Percentiles rank a stretch among this genome's conserved stretches.
These are phyloP conservation scores for Catocala fraxini DNA, from an alignment of 2,888 invertebrate genomes.

Conservation along the genomic window DNA sequence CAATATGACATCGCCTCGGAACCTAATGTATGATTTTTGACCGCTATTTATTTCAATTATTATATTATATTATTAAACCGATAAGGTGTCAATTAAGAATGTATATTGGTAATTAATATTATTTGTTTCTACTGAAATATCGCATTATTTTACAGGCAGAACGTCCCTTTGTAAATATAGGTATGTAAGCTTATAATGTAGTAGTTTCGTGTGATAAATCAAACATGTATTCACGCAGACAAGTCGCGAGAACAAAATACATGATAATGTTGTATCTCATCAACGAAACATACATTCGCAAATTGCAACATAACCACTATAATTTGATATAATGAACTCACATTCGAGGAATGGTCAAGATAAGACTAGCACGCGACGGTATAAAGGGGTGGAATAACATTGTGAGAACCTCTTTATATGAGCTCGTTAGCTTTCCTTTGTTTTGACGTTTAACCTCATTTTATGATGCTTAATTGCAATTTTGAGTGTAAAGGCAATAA, in stretches of 20 bases:
- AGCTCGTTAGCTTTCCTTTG: slow-evolving; percentile 51
- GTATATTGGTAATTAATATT: too few relatives aligned
- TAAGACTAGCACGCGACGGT: slow-evolving; percentile 66
- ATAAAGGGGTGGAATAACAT: slow-evolving; percentile 45
- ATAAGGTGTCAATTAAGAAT: too few relatives aligned
- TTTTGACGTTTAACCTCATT: slow-evolving; percentile 53
- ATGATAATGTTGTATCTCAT: slow-evolving; percentile 63
- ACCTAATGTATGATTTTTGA: too few relatives aligned
- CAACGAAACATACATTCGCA: slow-evolving; percentile 69
- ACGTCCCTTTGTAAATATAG: too few relatives aligned
- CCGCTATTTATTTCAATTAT: too few relatives aligned
- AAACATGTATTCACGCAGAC: neutral
- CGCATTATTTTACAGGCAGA: too few relatives aligned
- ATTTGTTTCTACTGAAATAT: too few relatives aligned
- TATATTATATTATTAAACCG: too few relatives aligned
- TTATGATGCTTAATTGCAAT: slow-evolving; percentile 45
- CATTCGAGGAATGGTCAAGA: slow-evolving; percentile 62
- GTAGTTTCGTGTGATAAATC: too few relatives aligned
- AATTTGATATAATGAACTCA: slow-evolving; percentile 74
- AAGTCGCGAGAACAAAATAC: slow-evolving; percentile 41
- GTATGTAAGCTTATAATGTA: too few relatives aligned
- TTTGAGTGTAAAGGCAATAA: slow-evolving; percentile 18
- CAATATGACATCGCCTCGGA: too few relatives aligned
- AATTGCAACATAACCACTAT: slow-evolving; percentile 71
- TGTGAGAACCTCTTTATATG: slow-evolving; percentile 51